phyloP scores from a whole-genome alignment of 2,797 vertebrate genomes.

The Leptoclinus maculatus region DNA sequence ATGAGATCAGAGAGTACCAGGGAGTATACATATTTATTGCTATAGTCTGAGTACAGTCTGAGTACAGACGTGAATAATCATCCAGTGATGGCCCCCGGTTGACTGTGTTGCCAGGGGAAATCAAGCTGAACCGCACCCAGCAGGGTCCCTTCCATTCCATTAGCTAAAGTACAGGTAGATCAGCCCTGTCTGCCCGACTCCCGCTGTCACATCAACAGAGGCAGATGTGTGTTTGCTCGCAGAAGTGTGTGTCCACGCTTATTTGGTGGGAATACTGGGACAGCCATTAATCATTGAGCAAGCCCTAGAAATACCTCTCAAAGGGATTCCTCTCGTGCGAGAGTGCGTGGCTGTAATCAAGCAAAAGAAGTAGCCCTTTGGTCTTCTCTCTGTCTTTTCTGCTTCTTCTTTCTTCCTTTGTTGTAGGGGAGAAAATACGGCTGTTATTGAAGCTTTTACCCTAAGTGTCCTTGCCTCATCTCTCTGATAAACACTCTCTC shows the following conservation, averaged over 20 bases:
- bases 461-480: constrained; percentile 44
- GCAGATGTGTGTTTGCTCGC: constrained; percentile 21
- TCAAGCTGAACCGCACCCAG: constrained; percentile 63
- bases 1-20: not conserved
- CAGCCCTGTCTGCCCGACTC: constrained; percentile 44
- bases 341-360: constrained; percentile 40
- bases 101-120: constrained; percentile 50
- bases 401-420: constrained; percentile 25
- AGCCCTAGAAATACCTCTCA: constrained; percentile 48
- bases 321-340: constrained; percentile 42
- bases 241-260: constrained; percentile 12
- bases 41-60: constrained; percentile 29
- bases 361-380: constrained; percentile 42
- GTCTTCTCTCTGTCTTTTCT: constrained; percentile 20
- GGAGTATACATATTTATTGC: constrained; percentile 35
- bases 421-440: constrained; percentile 45
- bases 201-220: constrained; percentile 38
- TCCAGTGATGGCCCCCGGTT: constrained; percentile 13
- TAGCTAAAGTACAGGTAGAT: constrained; percentile 70
- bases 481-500: constrained; percentile 31
- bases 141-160: constrained; percentile 65
- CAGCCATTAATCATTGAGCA: constrained; percentile 64
- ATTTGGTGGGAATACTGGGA: constrained; percentile 30
- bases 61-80: constrained; percentile 49
- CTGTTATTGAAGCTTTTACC: constrained; percentile 38